phyloP scores from a whole-genome alignment of 2,797 vertebrate species.

The Myiotriccus ornatus region DNA sequence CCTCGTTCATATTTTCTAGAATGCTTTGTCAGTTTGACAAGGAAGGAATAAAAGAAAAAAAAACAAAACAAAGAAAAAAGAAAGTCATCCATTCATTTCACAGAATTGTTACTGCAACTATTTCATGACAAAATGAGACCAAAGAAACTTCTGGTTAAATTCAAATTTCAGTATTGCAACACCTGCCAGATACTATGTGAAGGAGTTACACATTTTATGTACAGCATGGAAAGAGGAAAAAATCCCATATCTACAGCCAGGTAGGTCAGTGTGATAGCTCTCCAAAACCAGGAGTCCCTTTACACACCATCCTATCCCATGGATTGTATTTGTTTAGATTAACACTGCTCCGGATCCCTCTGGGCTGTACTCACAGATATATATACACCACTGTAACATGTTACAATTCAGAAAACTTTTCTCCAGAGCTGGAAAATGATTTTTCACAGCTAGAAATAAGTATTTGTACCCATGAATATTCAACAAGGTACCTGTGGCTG shows the following conservation, averaged over 20 bases:
- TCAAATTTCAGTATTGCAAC: background rate
- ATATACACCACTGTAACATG: background rate
- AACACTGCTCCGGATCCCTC: background rate
- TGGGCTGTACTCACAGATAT: background rate
- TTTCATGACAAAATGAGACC: background rate
- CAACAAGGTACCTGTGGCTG: background rate
- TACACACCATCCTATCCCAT: background rate
- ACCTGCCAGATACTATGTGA: background rate
- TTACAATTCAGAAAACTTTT: background rate
- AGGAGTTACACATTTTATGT: background rate
- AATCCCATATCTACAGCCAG: background rate
- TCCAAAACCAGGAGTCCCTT: background rate
- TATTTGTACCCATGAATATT: background rate
- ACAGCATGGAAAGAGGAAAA: background rate
- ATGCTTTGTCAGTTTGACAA: background rate
- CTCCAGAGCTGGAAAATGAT: background rate
- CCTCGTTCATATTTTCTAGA: conserved; percentile 21
- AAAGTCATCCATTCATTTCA: background rate
- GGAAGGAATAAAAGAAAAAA: accelerated
- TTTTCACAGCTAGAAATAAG: background rate
- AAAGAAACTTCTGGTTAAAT: background rate
- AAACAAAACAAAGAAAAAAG: background rate
- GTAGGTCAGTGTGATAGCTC: background rate
- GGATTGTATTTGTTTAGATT: background rate
- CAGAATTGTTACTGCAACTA: background rate